Base-by-base conservation (phyloP, 2,888 invertebrate species). In the Agonopterix subpropinquella region DNA sequence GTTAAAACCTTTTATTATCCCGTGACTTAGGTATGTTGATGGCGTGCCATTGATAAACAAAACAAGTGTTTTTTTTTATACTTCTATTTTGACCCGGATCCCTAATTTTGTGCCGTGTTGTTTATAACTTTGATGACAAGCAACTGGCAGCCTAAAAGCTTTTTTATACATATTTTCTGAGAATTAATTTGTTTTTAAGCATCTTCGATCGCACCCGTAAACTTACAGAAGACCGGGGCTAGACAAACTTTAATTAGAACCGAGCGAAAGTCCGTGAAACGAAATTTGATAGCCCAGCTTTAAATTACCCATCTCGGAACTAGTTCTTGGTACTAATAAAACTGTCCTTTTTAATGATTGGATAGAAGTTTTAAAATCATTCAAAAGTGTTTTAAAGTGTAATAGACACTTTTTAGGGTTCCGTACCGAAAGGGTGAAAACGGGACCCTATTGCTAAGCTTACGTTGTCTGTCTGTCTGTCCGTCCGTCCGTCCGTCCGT, bases 211-310 rank as follows among this genome's bases (percentile, higher is more conserved):
- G n/a, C 42, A 42, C 36, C 42, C 11, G 11, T 42, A 42, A 42
- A 45, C 39, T 45, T 39, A 37, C 5, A 1, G 28, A 11, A 36
- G 41, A 4, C 28, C 11, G 18, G 10, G 35, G 36, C 9, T 47
- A 11, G 48, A 43, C 47, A 36, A 53, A 53, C 45, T 53, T 53
- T 53, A 53, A 53, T 53, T 53, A 53, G 53, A 53, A 44, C 43
- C 43, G 48, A 43, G 35, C 53, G 36, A 45, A 49, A 47, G 44
- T 44, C 42, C 28, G 10, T 41, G 35, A 13, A 51, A 52, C 45
- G 49, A 49, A 49, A 46, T 48, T 52, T 48, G 47, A 50, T 52
- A 45, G 46, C 41, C 41, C 5, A 2, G 35, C 41, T 47, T 39
- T 36, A 47, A 13, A 37, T 45, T 45, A 45, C 15, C 28, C 28